Base-by-base conservation (phyloP, 2,888 invertebrate species). In the Aromia moschata region DNA sequence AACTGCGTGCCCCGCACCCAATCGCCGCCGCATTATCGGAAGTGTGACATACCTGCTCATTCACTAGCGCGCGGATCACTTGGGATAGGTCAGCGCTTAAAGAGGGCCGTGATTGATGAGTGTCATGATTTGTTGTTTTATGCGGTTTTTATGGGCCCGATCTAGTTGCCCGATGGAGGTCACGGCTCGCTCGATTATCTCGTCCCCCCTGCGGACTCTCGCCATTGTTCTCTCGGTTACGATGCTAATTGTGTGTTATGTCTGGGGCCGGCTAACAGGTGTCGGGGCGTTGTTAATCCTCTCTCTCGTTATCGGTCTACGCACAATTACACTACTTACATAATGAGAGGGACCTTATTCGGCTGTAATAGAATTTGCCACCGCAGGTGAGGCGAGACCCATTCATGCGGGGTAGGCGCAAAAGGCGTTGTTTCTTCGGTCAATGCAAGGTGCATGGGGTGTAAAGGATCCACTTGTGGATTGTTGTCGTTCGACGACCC, bases 61-160 rank as follows among this genome's bases (percentile, higher is more conserved):
- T 69, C 67, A 70, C 58, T 60, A 60, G 53, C 63, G 40, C 52
- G 31, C 52, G 45, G 69, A 62, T 65, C 64, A 70, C 70, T 72
- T 74, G 73, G 62, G 75, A 68, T 73, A 77, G 79, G 79, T 77
- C 76, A 76, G 77, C 75, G 65, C n/a, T 62, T 63, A 52, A 65
- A 67, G 62, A 67, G 62, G 51, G 56, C 58, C 46, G 58, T 59
- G 61, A 64, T 54, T 51, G 47, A 59, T 72, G 69, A 68, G 68
- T 70, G 70, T 70, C 75, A 74, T 74, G 76, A 74, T 77, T 76
- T 76, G 75, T 75, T 73, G 74, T 74, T 77, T 76, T 76, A 76
- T 74, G 77, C 71, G 73, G 74, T 75, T 78, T 77, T 77, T 74
- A 74, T 73, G 70, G n/a, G 70, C 64, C 66, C 69, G 72, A 71